A percentile compares a stretch with the other conserved stretches of the same genome.
These are phyloP conservation scores for Trachythela sp. DNA, from an alignment of 64 coral and sea anemone genomes.

Conservation along the genomic window DNA sequence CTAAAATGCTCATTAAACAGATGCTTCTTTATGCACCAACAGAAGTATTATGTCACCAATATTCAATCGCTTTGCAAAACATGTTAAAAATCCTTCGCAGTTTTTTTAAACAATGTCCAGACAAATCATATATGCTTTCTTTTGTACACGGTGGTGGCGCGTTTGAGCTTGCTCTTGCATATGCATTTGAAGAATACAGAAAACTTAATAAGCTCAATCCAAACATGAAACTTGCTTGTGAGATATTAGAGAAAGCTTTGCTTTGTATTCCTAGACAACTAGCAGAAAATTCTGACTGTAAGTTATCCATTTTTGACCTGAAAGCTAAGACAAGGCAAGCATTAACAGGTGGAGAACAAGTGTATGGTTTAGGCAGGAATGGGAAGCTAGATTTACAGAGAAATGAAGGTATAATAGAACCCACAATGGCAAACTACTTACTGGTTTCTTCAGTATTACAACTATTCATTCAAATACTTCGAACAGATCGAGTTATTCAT, in stretches of 20 bases:
- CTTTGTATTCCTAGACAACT: conserved; percentile 43
- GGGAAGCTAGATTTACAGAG: conserved; percentile 42
- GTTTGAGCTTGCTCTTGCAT: conserved; percentile 57
- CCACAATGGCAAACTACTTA: conserved; percentile 54
- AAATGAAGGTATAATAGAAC: conserved; percentile 50
- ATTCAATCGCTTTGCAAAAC: conserved; percentile 63
- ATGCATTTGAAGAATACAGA: conserved; percentile 32
- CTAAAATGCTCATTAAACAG: background rate
- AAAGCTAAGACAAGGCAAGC: conserved; percentile 24
- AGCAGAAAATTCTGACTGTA: conserved; percentile 56
- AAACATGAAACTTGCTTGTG: conserved; percentile 46
- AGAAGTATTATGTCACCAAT: conserved; percentile 67
- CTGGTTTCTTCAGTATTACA: conserved; percentile 55
- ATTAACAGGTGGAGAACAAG: conserved; percentile 39
- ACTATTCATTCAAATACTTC: conserved; percentile 54
- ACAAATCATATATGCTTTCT: conserved; percentile 32
- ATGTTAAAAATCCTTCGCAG: conserved; percentile 69
- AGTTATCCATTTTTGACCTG: conserved; percentile 41
- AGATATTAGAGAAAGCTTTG: conserved; percentile 58
- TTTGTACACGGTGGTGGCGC: conserved; percentile 70
- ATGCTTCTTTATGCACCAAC: conserved; percentile 73
- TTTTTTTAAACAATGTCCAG: conserved; percentile 45
- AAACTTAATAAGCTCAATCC: conserved; percentile 12
- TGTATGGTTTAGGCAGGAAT: conserved; percentile 49
- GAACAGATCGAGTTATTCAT: conserved; percentile 60